Evolutionary conservation across 2,888 invertebrate species (phyloP), one percentile per base, ranked within the genome.

Genomic region (Epirrita christyi): DNA sequence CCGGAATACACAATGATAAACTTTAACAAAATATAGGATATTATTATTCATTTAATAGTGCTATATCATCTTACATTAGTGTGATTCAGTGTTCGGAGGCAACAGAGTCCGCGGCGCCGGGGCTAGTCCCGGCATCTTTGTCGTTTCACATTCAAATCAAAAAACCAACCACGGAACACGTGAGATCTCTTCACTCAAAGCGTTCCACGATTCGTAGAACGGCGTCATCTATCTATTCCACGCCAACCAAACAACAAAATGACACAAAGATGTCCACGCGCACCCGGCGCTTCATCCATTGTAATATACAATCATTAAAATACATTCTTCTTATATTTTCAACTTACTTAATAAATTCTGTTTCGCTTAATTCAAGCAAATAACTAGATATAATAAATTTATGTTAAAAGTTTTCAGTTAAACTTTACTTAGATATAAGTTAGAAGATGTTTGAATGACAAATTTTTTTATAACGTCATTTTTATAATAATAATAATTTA

Each of bases 271-370:
- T 63, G 66, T 71, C 54, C 54, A 70, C 68, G 68, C 59, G 67
- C 75, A 63, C 64, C 73, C 76, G 72, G 70, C 78, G 67, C 64
- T 61, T 44, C 55, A 55, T 56, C 38, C 41, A 54, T 61, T 57
- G 59, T 61, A 67, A 90, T 91, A 90, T 88, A 89, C 89, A 88
- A 86, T 89, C 80, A 85, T 90, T 92, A 92, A 91, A 92, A 92
- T 92, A 92, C 91, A 88, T 85, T 88, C 88, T 90, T 86, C 89
- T 90, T 89, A 90, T 82, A 87, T 81, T 87, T 89, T 88, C 91
- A 86, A 89, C 92, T 92, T 92, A 92, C 91, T 90, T 90, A 90
- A 90, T 92, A 92, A 92, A 92, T 92, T 92, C 92, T 92, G 88
- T 92, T 92, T 92, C 92, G 92, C 92, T 92, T 92, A 88, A 78